Evolutionary conservation across 2,888 invertebrate species (phyloP).

Genomic region (Rotaria magnacalcarata): DNA sequence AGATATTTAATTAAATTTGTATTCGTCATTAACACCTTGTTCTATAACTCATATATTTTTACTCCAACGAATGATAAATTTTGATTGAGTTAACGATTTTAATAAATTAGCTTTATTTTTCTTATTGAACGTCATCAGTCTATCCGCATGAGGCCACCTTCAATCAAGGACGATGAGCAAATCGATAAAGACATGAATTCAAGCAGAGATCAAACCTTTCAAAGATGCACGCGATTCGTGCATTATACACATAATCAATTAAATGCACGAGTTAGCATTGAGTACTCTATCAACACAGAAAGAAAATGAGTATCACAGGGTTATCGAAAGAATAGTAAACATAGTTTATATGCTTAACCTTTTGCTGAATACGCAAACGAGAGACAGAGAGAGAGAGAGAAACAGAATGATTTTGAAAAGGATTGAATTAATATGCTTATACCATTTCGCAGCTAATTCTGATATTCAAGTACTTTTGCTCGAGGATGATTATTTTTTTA

Average conservation of each 20-base stretch:
- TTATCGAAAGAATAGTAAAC: no score
- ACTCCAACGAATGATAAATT: neutral
- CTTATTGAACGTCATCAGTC: neutral
- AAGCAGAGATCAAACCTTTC: constrained; percentile 20
- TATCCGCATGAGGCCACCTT: neutral
- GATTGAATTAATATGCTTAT: neutral
- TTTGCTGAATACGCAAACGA: no score
- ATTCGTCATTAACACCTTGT: neutral
- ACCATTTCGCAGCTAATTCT: neutral
- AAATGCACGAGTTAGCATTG: no score
- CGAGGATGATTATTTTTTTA: neutral
- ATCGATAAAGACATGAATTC: neutral
- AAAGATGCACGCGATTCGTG: neutral
- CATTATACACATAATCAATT: neutral
- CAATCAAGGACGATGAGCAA: neutral
- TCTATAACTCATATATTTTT: no score
- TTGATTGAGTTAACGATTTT: neutral
- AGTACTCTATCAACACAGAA: no score
- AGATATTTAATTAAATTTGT: neutral
- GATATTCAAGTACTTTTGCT: neutral
- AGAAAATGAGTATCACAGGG: no score
- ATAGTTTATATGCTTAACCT: no score
- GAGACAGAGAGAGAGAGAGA: no score
- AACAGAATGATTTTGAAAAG: neutral
- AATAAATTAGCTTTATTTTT: neutral